A percentile compares a stretch with the other conserved stretches of the same genome.
These are phyloP conservation scores for Lepus townsendii DNA, from an alignment of 2,797 vertebrate species.

Conservation along the genomic window DNA sequence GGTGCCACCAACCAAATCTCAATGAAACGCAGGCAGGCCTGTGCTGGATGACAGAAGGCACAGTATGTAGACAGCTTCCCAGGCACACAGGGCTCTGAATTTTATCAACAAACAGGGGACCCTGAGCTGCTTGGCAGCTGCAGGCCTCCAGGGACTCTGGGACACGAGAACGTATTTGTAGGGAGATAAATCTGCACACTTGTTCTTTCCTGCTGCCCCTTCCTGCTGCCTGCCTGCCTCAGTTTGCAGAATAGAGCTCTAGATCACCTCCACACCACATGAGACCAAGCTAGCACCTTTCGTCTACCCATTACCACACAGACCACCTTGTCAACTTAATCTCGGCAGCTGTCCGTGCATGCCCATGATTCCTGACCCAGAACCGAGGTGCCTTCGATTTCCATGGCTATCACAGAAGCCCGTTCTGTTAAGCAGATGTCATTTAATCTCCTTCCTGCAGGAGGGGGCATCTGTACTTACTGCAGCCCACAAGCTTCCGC, in stretches of 20 bases:
- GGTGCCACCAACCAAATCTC: neutral
- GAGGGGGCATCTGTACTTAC: neutral
- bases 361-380: neutral
- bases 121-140: neutral
- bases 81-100: neutral
- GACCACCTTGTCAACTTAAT: neutral
- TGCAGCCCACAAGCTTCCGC: neutral
- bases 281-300: neutral
- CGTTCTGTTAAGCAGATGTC: constrained; percentile 74
- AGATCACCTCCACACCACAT: neutral
- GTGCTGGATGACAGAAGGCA: neutral
- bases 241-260: neutral
- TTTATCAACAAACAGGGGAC: neutral
- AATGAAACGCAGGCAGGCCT: neutral
- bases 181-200: constrained; percentile 15
- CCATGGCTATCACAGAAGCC: constrained; percentile 34
- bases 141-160: neutral
- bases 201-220: constrained; percentile 9
- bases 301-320: fast-evolving
- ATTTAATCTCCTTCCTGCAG: constrained; percentile 81
- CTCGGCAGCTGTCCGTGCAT: neutral
- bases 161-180: constrained; percentile 35
- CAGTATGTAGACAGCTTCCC: neutral
- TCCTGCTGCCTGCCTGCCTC: neutral
- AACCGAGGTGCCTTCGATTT: constrained; percentile 51